Conservation (phyloP, 2,797 vertebrate genomes). For the Pyrocephalus nanus region DNA sequence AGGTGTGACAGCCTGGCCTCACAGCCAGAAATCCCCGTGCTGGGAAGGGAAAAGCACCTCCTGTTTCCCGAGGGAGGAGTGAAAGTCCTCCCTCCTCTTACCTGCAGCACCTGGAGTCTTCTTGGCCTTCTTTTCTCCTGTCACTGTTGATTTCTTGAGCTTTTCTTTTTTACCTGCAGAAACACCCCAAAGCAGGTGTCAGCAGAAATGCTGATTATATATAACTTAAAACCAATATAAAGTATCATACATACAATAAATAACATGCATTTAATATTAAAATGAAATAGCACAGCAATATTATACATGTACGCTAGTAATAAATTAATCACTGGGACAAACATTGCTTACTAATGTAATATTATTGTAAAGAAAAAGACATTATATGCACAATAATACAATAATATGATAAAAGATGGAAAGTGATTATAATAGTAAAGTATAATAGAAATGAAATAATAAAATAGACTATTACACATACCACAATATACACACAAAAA, state of each 20-base stretch:
- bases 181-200: not conserved
- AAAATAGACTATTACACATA: not conserved
- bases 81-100: not conserved
- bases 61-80: not conserved
- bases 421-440: not conserved
- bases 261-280: not conserved
- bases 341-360: not conserved
- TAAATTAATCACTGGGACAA: not conserved
- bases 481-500: not conserved
- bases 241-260: not conserved
- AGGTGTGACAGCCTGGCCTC: not conserved
- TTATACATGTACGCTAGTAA: not conserved
- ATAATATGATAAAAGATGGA: not conserved
- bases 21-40: no score
- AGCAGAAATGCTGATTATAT: not conserved
- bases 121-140: not conserved
- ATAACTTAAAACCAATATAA: not conserved
- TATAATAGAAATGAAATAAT: not conserved
- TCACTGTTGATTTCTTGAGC: not conserved
- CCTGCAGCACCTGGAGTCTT: not conserved
- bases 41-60: not conserved
- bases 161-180: constrained; percentile 4
- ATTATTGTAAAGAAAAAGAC: not conserved
- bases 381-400: not conserved
- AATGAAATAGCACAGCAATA: not conserved